Evolutionary conservation across 2,113 vertebrate genomes (phyloP), one percentile per base, ranked within the genome.

Genomic region (Desmodus rotundus): DNA sequence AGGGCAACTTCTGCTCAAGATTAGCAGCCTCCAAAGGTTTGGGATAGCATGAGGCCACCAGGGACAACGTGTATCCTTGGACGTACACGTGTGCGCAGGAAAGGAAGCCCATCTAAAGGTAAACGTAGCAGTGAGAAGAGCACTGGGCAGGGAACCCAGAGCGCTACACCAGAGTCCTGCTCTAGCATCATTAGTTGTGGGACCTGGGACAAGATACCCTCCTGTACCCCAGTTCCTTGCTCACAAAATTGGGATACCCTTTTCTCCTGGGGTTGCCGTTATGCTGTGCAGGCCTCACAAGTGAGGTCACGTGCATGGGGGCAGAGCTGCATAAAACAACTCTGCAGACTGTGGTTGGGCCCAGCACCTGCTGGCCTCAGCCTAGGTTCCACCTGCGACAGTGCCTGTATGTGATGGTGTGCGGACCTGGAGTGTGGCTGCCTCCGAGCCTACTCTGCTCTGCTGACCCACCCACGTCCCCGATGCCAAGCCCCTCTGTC

Each of bases 331-430:
- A 31, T 20, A n/a, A 54, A 36, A 20, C 5, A 52, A 16, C 1
- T 2, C 56, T 16, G 58, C 0, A 1, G n/a, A 7, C 1, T 7
- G 10, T 1, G 10, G 68, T 8, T 14, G 12, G 56, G 80, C 36
- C 16, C 43, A 81, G 61, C 4, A 11, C 10, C n/a, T 72, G 22
- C 10, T 24, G 65, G 22, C 45, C 17, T 20, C 19, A 12, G 28
- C 41, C n/a, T 4, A 33, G 20, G 26, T 58, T 43, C 38, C 19
- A 38, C 22, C n/a, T 86, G 26, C 4, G 22, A 33, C 0, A 6
- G 12, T 45, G 7, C 28, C 89, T 15, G 15, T 26, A 7, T 19
- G 41, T 74, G 26, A 91, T 5, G 3, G 12, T 20, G 33, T 63
- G 41, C 38, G 58, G 36, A n/a, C 87, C 16, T 3, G 11, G 13